A percentile compares a stretch with the other conserved stretches of the same genome.
phyloP scores from a whole-genome alignment of 2,888 invertebrate genomes.

The Listrodromus nycthemerus region DNA sequence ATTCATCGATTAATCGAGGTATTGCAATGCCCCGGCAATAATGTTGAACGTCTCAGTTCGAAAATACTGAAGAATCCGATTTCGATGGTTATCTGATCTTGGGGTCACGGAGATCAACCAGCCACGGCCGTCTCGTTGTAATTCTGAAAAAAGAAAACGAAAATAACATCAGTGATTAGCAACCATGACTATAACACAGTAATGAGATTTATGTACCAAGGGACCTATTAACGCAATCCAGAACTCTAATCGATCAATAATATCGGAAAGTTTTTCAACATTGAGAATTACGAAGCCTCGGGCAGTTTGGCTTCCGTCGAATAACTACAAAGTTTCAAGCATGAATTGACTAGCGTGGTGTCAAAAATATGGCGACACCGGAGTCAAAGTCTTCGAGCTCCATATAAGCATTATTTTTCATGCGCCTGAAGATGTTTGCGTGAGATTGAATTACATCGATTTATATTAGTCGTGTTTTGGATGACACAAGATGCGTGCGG shows the following conservation, averaged over 20 bases:
- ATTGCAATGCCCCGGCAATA: not conserved
- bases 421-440: no score
- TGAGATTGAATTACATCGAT: no score
- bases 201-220: not conserved
- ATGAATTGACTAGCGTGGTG: not conserved
- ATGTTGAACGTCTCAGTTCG: not conserved
- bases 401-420: not conserved
- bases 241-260: not conserved
- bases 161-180: not conserved
- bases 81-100: not conserved
- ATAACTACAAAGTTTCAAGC: no score
- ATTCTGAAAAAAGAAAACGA: not conserved
- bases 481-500: no score
- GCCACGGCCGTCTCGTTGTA: not conserved
- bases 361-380: not conserved
- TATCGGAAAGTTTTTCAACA: not conserved
- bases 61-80: not conserved
- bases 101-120: not conserved
- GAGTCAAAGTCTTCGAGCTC: slow-evolving; percentile 12
- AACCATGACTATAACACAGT: not conserved
- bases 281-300: not conserved
- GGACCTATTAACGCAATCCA: not conserved
- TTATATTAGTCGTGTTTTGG: no score
- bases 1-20: not conserved
- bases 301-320: not conserved